Base-by-base conservation (phyloP, 2,797 vertebrate genomes). In the Steatocranus sp. region DNA sequence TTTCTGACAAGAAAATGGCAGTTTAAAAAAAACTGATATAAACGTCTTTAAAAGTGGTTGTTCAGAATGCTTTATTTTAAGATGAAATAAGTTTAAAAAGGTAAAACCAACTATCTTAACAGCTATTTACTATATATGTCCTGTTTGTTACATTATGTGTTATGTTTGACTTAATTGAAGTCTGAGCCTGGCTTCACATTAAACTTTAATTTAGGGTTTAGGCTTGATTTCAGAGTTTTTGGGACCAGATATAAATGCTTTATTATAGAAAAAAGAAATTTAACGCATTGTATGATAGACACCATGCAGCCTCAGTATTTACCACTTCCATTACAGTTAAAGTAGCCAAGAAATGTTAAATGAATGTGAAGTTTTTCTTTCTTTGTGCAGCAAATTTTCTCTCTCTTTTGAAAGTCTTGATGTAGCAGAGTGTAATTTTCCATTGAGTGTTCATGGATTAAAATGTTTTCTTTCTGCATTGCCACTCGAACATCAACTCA, bases 401-500 rank as follows among this genome's bases (percentile, higher is more conserved):
- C 41, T 76, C 23, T 75, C 38, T 78, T 78, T 82, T 75, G 81
- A 76, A 80, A 70, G 38, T 63, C 3, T 23, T 46, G 79, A 50
- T 41, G 32, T 75, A 63, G 41, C 76, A 54, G 43, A 43, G 49
- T 83, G 49, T 81, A 70, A 83, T 90, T 84, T 88, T 68, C 58
- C 63, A 82, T 53, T 73, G 81, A 86, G 76, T 61, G 76, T 25
- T 81, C 76, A 51, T 17, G 74, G 75, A 88, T 90, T 85, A 85
- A 85, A 83, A 73, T 78, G 83, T 38, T 58, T 36, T 61, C 53
- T 87, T 82, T 79, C 77, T 83, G 54, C 1, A 3, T 82, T 82
- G 77, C 76, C 50, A 82, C 74, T 93, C 80, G 78, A 78, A 79
- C 83, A 77, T 91, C 78, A 84, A 32, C 82, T 75, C 48, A 58